Evolutionary conservation across 2,797 vertebrate genomes (phyloP).

Genomic region (Chelon auratus): DNA sequence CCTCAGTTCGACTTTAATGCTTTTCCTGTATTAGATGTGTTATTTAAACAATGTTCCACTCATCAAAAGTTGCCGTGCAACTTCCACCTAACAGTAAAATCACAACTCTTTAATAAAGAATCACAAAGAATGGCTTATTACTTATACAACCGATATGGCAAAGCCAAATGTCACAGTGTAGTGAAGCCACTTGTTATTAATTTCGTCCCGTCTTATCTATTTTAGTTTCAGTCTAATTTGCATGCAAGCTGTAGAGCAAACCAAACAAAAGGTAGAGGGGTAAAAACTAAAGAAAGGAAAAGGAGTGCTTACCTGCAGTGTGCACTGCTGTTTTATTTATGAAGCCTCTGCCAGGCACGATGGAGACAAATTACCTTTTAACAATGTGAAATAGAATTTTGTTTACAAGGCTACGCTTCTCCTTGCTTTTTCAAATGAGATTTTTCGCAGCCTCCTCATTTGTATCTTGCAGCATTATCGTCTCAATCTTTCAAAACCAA

Average conservation of each 20-base stretch:
- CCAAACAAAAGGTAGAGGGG: constrained; percentile 61
- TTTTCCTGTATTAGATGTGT: background rate
- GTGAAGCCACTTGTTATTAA: constrained; percentile 26
- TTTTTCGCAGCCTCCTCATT: constrained; percentile 84
- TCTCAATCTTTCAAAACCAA: constrained; percentile 85
- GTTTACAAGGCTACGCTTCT: constrained; percentile 85
- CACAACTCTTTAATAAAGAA: background rate
- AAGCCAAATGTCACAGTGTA: constrained; percentile 24
- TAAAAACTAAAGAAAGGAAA: constrained; percentile 51
- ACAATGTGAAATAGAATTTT: constrained; percentile 89
- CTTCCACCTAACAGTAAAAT: constrained; percentile 10
- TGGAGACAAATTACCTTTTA: constrained; percentile 89
- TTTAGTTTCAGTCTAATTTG: constrained; percentile 62
- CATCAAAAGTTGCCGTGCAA: background rate
- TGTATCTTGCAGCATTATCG: constrained; percentile 83
- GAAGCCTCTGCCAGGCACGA: constrained; percentile 81
- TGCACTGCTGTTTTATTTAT: constrained; percentile 85
- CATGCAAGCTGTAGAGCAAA: constrained; percentile 61
- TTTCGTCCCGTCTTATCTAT: constrained; percentile 52
- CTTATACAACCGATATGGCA: constrained; percentile 9
- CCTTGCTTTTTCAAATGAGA: constrained; percentile 84
- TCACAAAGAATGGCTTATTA: background rate
- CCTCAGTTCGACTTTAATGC: background rate
- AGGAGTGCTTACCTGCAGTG: constrained; percentile 78
- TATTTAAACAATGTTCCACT: background rate